Conservation (phyloP, 2,113 vertebrate genomes). For the Hiodon alosoides region DNA sequence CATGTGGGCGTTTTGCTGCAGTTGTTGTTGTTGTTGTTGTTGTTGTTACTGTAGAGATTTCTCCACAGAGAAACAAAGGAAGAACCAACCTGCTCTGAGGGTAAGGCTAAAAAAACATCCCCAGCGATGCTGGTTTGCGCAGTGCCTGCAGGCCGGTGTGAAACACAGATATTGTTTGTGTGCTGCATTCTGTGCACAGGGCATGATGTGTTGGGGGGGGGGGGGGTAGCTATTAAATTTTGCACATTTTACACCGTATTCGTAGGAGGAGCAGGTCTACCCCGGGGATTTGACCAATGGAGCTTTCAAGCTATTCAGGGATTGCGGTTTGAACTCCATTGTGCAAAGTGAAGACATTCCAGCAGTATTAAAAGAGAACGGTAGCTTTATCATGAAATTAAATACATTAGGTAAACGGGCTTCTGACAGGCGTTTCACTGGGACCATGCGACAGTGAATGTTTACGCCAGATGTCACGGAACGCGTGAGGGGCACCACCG, state of each 20-base stretch:
- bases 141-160: neutral
- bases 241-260: neutral
- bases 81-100: constrained; percentile 11
- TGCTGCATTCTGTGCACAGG: neutral
- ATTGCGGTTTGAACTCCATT: neutral
- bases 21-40: constrained; percentile 14
- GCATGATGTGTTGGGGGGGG: neutral
- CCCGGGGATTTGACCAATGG: no score
- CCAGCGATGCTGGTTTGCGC: neutral
- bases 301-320: neutral
- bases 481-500: constrained; percentile 28
- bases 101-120: constrained; percentile 20
- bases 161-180: neutral
- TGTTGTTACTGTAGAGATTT: no score
- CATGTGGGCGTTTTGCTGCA: constrained; percentile 14
- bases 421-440: neutral
- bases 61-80: constrained; percentile 19
- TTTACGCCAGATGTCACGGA: neutral
- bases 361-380: neutral
- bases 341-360: neutral
- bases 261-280: neutral
- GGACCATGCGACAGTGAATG: neutral
- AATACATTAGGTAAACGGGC: neutral
- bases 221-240: neutral
- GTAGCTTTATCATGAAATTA: neutral